A percentile compares a stretch with the other conserved stretches of the same genome.
Conservation (phyloP, 2,113 vertebrate genomes). For the Sphyrna mokarran region DNA sequence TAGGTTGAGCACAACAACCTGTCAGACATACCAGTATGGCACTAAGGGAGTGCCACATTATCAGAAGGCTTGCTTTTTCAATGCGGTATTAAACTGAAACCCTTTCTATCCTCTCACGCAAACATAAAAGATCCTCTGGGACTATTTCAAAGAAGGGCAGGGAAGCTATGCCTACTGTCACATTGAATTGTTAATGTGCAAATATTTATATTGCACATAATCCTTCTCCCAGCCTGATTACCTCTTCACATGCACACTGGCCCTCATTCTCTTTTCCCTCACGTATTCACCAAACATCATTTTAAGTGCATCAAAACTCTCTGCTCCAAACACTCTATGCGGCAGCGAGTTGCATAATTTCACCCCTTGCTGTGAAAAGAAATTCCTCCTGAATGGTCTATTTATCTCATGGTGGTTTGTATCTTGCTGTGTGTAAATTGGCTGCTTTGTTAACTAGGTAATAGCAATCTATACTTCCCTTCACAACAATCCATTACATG, state of each 20-base stretch:
- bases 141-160: no score
- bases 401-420: not conserved
- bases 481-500: not conserved
- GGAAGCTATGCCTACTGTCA: no score
- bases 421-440: conserved; percentile 3
- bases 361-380: not conserved
- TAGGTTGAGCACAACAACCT: no score
- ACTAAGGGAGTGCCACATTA: no score
- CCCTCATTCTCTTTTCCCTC: not conserved
- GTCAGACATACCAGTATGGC: no score
- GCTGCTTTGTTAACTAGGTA: not conserved
- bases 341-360: not conserved
- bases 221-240: not conserved
- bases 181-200: no score
- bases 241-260: not conserved
- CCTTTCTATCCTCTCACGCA: no score
- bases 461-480: not conserved
- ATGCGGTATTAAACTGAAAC: no score
- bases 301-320: not conserved
- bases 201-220: not conserved
- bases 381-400: not conserved
- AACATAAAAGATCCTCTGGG: no score
- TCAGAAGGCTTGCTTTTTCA: no score
- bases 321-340: not conserved
- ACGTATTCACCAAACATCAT: not conserved